Percentiles rank a stretch among this genome's conserved stretches.
phyloP scores from a whole-genome alignment of 2,888 invertebrate species.

The Caenorhabditis sp. region DNA sequence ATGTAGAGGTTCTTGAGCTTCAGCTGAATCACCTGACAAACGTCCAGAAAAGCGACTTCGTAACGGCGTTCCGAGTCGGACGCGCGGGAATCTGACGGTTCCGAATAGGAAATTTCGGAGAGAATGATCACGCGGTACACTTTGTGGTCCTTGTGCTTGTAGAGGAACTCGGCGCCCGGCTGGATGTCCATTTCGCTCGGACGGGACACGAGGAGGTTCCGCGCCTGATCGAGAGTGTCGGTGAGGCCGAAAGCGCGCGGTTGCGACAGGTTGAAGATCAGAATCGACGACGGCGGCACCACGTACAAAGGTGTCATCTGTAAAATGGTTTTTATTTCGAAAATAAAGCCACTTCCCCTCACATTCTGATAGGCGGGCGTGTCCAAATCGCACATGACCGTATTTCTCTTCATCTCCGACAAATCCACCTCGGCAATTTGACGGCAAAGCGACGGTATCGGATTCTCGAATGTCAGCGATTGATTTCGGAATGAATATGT shows the following conservation, averaged over 20 bases:
- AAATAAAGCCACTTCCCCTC: not conserved
- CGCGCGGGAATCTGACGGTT: not conserved
- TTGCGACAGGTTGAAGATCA: not conserved
- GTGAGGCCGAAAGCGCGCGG: not conserved
- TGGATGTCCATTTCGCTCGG: not conserved
- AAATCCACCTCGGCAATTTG: conserved; percentile 4
- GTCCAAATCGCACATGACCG: not conserved
- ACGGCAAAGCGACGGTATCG: not conserved
- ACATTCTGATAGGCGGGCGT: not conserved
- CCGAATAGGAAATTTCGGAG: not conserved
- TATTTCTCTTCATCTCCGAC: not conserved
- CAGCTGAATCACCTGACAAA: not conserved
- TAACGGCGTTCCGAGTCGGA: not conserved
- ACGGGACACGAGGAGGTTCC: not conserved
- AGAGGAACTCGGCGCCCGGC: not conserved
- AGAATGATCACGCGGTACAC: conserved; percentile 2
- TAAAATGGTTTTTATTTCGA: not conserved
- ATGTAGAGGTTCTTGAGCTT: not conserved
- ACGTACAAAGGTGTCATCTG: not conserved
- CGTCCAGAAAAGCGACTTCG: conserved; percentile 7
- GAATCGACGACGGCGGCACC: not conserved
- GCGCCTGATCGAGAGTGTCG: not conserved
- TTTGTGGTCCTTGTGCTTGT: not conserved
- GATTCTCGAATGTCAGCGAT: not conserved
- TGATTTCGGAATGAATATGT: not conserved